Evolutionary conservation across 2,797 vertebrate species (phyloP).

Genomic region (Cossypha niveicapilla): DNA sequence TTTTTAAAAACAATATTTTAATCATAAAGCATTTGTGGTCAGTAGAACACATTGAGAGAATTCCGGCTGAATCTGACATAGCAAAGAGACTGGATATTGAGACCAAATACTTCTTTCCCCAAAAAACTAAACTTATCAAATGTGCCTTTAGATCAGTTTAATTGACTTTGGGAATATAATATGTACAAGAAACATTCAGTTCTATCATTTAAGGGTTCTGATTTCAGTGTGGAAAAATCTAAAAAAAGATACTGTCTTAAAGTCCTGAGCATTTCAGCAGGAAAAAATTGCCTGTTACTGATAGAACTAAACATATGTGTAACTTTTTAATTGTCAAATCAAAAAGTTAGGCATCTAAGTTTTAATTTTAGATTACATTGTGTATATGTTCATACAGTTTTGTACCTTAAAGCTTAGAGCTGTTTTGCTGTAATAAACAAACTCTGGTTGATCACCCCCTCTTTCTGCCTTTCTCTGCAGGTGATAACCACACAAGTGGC

Average conservation of each 20-base stretch:
- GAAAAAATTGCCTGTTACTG: neutral
- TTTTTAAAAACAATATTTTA: neutral
- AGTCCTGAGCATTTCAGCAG: neutral
- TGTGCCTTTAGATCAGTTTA: neutral
- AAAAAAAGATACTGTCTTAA: rapidly evolving
- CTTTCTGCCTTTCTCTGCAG: conserved; percentile 67
- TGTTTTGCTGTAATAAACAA: neutral
- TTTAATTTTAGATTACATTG: neutral
- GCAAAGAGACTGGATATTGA: neutral
- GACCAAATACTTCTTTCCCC: neutral
- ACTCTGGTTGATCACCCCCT: neutral
- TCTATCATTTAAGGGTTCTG: neutral
- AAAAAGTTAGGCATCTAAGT: neutral
- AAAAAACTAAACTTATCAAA: neutral
- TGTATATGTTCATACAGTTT: neutral
- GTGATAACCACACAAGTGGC: conserved; percentile 85
- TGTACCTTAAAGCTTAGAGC: neutral
- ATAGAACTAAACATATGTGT: neutral
- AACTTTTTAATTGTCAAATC: neutral
- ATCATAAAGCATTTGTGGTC: neutral
- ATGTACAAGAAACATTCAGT: neutral
- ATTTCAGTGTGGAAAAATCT: neutral
- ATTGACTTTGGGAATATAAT: neutral
- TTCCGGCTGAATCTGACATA: neutral
- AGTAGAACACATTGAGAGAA: neutral